Evolutionary conservation across 1,140 invertebrate genomes (phyloP), one percentile per base, ranked within the genome.

Genomic region (Sycobia sp.): DNA sequence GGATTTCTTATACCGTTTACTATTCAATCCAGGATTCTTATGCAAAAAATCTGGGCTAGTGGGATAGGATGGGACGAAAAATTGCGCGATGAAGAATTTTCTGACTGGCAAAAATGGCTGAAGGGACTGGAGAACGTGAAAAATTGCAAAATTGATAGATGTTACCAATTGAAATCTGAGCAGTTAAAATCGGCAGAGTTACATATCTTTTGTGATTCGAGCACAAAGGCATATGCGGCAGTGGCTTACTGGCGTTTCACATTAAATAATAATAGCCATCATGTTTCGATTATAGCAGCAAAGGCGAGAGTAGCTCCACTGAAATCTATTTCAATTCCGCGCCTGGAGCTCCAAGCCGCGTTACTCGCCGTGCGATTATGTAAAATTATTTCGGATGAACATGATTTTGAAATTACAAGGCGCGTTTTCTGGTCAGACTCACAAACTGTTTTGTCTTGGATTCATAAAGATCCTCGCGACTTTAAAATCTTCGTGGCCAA

Each of bases 1-100:
- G n/a, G n/a, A n/a, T n/a, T n/a, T n/a, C n/a, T n/a, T n/a, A n/a
- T n/a, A n/a, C n/a, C n/a, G n/a, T n/a, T n/a, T n/a, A n/a, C n/a
- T n/a, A n/a, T n/a, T n/a, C n/a, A n/a, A n/a, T n/a, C 73, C n/a
- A n/a, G n/a, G n/a, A 63, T 56, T 62, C 10, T 65, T 78, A 23
- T 82, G 2, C 77, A 80, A 67, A 56, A 75, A 9, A 62, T 76
- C 13, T 77, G 75, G 71, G 13, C 10, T 14, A 53, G 49, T 18
- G 41, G 44, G n/a, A 65, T 65, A 1, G 4, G n/a, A 5, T 67
- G 66, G 66, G 57, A 67, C 22, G 39, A 60, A 8, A 27, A 13
- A 13, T 22, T 67, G 0, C 29, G 2, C 4, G 25, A 56, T 10
- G 23, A 56, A 7, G 54, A 56, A 23, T 44, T 43, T 23, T 14